Evolutionary conservation across 2,888 invertebrate species (phyloP), one percentile per base, ranked within the genome.

Genomic region (Rhabditoides inermis): DNA sequence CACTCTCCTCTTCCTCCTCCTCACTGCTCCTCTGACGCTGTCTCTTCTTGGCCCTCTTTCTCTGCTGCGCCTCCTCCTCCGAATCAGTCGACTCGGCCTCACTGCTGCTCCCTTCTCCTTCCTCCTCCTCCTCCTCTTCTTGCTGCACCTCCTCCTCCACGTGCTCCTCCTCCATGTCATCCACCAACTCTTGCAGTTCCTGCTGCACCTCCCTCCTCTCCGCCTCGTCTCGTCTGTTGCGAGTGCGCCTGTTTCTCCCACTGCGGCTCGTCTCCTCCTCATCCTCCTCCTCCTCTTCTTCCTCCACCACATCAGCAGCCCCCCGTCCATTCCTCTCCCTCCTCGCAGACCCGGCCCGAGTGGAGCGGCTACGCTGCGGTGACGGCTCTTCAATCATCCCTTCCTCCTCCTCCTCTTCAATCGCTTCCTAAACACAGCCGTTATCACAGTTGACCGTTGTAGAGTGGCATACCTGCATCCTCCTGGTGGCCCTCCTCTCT

Each of bases 251-350:
- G 26, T 27, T 27, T 40, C 20, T 40, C 40, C 49, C 20, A 23
- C 49, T 28, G 18, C 22, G 25, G 12, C 40, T 27, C 22, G 40
- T 20, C 2, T 3, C 25, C 18, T 26, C 42, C 10, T 50, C 44
- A 15, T 49, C 49, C n/a, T 25, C 27, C 3, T 50, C 44, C 18
- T 44, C 49, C 12, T 49, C 27, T 39, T 49, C 47, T 25, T 15
- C 5, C 26, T 32, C 23, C 23, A 3, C 37, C 10, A 26, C 27
- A 10, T 2, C 5, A 3, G 10, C n/a, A 22, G 2, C 12, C 4
- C 20, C 12, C 18, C 35, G 12, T 23, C 10, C 27, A 20, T n/a
- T 37, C 27, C 25, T 28, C 18, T 45, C 28, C 26, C 7, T 32
- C 7, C 15, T 39, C 22, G 22, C 7, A 3, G 6, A 32, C 32